phyloP scores from a whole-genome alignment of 2,888 invertebrate species.

The Anoncus sp. region DNA sequence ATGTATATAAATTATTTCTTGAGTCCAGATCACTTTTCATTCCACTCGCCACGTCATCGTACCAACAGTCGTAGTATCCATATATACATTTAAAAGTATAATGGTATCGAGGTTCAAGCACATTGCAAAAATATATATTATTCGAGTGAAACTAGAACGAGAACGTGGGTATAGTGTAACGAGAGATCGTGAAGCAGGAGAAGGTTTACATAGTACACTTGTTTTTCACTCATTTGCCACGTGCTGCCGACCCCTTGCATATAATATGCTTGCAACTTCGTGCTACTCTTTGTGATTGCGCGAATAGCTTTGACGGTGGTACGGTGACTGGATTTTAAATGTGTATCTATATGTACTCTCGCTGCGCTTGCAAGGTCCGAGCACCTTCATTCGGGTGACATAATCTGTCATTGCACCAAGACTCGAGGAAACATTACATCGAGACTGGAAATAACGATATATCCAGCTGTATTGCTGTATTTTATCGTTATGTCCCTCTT shows the following conservation, averaged over 20 bases:
- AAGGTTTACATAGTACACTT: slow-evolving; percentile 64
- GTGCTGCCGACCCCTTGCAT: slow-evolving; percentile 48
- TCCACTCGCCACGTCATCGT: slow-evolving; percentile 52
- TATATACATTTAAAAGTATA: background rate
- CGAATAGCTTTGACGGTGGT: slow-evolving; percentile 51
- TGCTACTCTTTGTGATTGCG: slow-evolving; percentile 54
- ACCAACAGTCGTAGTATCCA: slow-evolving; percentile 24
- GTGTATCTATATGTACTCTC: slow-evolving; percentile 15
- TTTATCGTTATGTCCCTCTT: background rate
- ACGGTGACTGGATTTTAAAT: slow-evolving; percentile 45
- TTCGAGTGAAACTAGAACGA: slow-evolving; percentile 64
- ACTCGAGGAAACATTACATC: slow-evolving; percentile 17
- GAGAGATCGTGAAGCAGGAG: slow-evolving; percentile 52
- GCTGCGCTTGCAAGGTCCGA: slow-evolving; percentile 40
- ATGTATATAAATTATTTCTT: slow-evolving; percentile 7
- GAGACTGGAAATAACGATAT: slow-evolving; percentile 23
- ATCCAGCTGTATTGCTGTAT: background rate
- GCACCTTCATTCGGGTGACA: slow-evolving; percentile 51
- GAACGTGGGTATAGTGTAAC: slow-evolving; percentile 62
- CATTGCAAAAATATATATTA: slow-evolving; percentile 63
- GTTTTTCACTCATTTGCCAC: slow-evolving; percentile 62
- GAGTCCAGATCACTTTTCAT: slow-evolving; percentile 42
- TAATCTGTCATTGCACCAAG: slow-evolving; percentile 42
- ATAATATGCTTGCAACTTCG: slow-evolving; percentile 57
- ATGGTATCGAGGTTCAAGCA: slow-evolving; percentile 43